A percentile compares a stretch with the other conserved stretches of the same genome.
Evolutionary conservation across 2,797 vertebrate species (phyloP).

Genomic region (Sternarchorhynchus goeldii): DNA sequence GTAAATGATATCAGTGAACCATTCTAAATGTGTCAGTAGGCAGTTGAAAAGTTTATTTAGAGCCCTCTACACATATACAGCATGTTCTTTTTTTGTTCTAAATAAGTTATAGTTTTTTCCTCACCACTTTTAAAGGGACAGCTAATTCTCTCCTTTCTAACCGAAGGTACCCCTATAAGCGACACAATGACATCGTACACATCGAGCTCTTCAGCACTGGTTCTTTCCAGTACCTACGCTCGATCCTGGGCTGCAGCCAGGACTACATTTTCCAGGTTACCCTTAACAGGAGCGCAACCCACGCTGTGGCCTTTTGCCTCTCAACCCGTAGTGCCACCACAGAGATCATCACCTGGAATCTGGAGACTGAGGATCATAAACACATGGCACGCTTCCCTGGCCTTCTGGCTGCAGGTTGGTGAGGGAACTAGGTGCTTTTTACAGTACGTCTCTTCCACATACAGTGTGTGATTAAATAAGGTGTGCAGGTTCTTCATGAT

Average conservation of each 20-base stretch:
- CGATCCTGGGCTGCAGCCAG: constrained; percentile 69
- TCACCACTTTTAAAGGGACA: too few species aligned
- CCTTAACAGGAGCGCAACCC: constrained; percentile 62
- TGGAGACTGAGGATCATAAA: constrained; percentile 74
- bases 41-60: too few species aligned
- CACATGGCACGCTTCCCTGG: constrained; percentile 66
- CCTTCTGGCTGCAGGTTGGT: constrained; percentile 59
- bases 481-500: background rate
- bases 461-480: background rate
- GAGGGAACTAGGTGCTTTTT: background rate
- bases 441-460: background rate
- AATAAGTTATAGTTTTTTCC: too few species aligned
- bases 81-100: too few species aligned
- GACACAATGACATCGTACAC: constrained; percentile 62
- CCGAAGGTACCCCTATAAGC: constrained; percentile 67
- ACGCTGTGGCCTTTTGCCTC: constrained; percentile 66
- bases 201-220: constrained; percentile 65
- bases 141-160: background rate
- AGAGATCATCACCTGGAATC: constrained; percentile 73
- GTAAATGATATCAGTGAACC: too few species aligned
- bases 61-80: too few species aligned
- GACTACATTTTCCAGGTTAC: constrained; percentile 66
- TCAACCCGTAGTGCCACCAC: constrained; percentile 58
- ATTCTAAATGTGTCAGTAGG: too few species aligned
- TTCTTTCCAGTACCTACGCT: constrained; percentile 66